Conservation (phyloP, 1,140 invertebrate genomes). For the Drosophila persimilis region DNA sequence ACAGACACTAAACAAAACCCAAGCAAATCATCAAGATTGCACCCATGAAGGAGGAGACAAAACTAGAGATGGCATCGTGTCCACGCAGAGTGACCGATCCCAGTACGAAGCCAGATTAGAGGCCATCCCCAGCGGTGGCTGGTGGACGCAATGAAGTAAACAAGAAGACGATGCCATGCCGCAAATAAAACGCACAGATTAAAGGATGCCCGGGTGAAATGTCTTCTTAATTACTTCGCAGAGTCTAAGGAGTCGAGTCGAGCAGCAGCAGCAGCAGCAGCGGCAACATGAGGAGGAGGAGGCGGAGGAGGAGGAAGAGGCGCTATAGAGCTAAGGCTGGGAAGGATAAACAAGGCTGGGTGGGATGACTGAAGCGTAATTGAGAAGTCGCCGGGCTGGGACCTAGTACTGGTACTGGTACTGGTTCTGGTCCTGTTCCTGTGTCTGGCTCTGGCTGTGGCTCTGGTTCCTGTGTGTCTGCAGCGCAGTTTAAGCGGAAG, state of each 20-base stretch:
- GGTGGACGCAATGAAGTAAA: slow-evolving; percentile 20
- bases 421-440: slow-evolving; percentile 28
- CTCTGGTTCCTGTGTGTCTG: slow-evolving; percentile 50
- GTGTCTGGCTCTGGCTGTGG: slow-evolving; percentile 10
- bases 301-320: background rate
- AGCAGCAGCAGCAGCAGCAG: slow-evolving; percentile 2
- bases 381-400: slow-evolving; percentile 73
- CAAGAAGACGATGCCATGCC: slow-evolving; percentile 53
- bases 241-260: slow-evolving; percentile 53
- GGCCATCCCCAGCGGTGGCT: background rate
- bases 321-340: slow-evolving; percentile 9
- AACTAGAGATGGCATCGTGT: slow-evolving; percentile 31
- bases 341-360: slow-evolving; percentile 35
- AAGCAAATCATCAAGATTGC: slow-evolving; percentile 62
- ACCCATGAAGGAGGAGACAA: background rate
- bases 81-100: background rate
- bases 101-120: slow-evolving; percentile 8
- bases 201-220: slow-evolving; percentile 81
- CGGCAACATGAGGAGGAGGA: background rate
- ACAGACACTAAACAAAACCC: slow-evolving; percentile 43
- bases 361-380: slow-evolving; percentile 49
- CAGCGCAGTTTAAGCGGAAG: slow-evolving; percentile 78
- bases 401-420: slow-evolving; percentile 28
- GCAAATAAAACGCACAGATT: slow-evolving; percentile 82
- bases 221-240: slow-evolving; percentile 82